Base-by-base conservation (phyloP, 2,113 vertebrate genomes). In the Heteronetta atricapilla region DNA sequence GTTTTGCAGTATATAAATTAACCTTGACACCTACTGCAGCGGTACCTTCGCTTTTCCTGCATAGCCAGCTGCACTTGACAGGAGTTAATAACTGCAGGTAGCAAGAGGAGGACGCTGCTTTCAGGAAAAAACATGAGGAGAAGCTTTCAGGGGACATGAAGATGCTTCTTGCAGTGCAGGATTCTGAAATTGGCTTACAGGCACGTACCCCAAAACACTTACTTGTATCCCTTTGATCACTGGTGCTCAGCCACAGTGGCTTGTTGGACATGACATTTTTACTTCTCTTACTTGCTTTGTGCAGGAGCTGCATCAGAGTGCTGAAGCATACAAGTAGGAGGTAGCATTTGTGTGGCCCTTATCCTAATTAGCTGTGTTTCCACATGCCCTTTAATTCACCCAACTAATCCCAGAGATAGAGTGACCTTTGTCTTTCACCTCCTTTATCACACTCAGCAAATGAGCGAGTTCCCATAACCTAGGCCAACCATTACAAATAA, bases 371-470 rank as follows among this genome's bases (percentile, higher is more conserved):
- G 67, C 56, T 88, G 50, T 76, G 58, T 87, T 86, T 89, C 80
- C 59, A 79, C 46, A n/a, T 58, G 64, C 83, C 85, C 72, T 93
- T 95, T 92, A 90, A 88, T 95, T 94, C 79, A 91, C 78, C 38
- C 78, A 94, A 74, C 77, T 94, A 92, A 94, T 94, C 80, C 92
- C 38, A 80, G 25, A 81, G 80, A 85, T 36, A 86, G 52, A 2
- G 3, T 40, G 82, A 89, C 90, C 89, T 97, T 95, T 83, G 90
- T 96, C 85, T 91, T 94, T 96, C 75, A 91, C 58, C 80, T 88
- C 67, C 60, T 94, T 72, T 94, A 88, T 94, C 92, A 88, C 46
- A 68, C 26, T 68, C 55, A 69, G 68, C 44, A 94, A 97, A 96
- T 83, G 46, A 95, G 94, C 67, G 58, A 73, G 85, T 77, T 94